Conservation (phyloP, 2,113 vertebrate species). For the Podiceps cristatus region DNA sequence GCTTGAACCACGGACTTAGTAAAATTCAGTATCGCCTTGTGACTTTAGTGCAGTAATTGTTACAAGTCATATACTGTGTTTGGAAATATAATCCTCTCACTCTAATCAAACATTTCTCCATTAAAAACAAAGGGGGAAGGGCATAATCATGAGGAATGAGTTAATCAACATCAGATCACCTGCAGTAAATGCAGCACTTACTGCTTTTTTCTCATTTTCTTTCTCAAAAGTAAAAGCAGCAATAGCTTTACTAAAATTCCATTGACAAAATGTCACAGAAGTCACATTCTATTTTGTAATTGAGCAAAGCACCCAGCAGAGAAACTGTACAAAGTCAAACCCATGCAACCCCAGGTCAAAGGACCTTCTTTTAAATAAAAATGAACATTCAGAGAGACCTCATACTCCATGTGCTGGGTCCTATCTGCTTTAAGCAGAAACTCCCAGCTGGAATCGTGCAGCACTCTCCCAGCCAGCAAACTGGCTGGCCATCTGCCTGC, state of each 20-base stretch:
- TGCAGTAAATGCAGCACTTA: not conserved
- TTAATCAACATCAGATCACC: not conserved
- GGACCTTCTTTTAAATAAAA: slow-evolving; percentile 36
- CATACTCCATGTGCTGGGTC: not conserved
- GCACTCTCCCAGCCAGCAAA: slow-evolving; percentile 30
- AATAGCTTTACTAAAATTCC: not conserved
- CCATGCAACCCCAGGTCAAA: not conserved
- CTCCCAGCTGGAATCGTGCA: slow-evolving; percentile 15
- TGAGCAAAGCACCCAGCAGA: not conserved
- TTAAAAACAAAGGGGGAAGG: not conserved
- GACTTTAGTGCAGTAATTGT: not conserved
- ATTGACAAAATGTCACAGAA: not conserved
- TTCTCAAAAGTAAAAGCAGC: not conserved
- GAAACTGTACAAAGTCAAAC: not conserved
- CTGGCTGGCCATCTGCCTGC: slow-evolving; percentile 39
- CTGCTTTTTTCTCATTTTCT: not conserved
- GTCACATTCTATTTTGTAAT: not conserved
- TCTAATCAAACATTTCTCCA: not conserved
- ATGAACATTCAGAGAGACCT: not conserved
- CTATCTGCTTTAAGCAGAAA: slow-evolving; percentile 55
- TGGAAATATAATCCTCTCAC: not conserved
- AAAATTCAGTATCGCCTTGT: not conserved
- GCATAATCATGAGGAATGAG: not conserved
- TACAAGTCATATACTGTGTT: not conserved
- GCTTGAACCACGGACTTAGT: not conserved